Evolutionary conservation across 2,888 invertebrate genomes (phyloP).

Genomic region (Norana najaformis): DNA sequence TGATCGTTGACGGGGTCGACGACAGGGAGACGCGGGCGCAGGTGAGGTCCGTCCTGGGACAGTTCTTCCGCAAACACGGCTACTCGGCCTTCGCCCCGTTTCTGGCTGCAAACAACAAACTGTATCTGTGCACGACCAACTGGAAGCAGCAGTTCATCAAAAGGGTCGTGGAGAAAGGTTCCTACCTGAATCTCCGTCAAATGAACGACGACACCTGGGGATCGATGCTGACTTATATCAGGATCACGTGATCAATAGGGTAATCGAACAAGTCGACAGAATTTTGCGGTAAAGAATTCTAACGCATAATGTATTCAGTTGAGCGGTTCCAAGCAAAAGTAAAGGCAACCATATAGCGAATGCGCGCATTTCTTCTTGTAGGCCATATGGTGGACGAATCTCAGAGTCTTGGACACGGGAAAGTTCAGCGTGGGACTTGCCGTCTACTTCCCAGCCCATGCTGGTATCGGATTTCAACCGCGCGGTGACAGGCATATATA

Average conservation of each 20-base stretch:
- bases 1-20: background rate
- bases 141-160: background rate
- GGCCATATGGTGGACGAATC: too few species aligned
- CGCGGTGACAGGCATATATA: too few species aligned
- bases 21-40: background rate
- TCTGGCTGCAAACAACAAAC: background rate
- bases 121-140: background rate
- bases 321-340: too few species aligned
- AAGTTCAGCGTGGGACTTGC: too few species aligned
- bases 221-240: background rate
- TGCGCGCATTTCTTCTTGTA: too few species aligned
- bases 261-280: too few species aligned
- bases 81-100: background rate
- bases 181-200: background rate
- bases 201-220: background rate
- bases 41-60: background rate
- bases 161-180: background rate
- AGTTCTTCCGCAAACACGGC: background rate
- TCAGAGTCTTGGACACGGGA: too few species aligned
- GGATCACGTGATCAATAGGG: background rate
- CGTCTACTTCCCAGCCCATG: too few species aligned
- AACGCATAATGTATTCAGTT: too few species aligned
- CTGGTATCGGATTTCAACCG: too few species aligned
- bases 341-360: too few species aligned
- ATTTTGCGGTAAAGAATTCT: too few species aligned